phyloP scores from a whole-genome alignment of 2,797 vertebrate species.

The Oreonectes daqikongensis region DNA sequence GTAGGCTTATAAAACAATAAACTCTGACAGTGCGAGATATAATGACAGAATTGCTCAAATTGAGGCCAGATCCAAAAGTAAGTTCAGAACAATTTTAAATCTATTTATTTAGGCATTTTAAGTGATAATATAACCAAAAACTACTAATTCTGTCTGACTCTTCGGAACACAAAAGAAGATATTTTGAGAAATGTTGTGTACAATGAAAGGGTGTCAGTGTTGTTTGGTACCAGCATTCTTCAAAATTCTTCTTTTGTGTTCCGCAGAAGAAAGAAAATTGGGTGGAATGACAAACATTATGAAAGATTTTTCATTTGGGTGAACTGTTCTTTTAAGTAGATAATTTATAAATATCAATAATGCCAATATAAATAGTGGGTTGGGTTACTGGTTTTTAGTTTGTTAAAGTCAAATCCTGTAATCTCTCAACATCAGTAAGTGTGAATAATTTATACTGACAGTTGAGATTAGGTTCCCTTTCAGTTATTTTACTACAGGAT shows the following conservation, averaged over 20 bases:
- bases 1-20: slow-evolving; percentile 76
- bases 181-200: too few species aligned
- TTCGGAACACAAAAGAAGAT: too few species aligned
- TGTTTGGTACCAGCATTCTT: too few species aligned
- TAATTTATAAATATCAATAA: neutral
- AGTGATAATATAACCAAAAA: neutral
- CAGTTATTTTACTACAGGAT: slow-evolving; percentile 2
- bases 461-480: neutral
- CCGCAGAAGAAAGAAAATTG: too few species aligned
- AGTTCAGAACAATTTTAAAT: slow-evolving; percentile 41
- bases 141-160: neutral
- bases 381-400: neutral
- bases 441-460: slow-evolving; percentile 3
- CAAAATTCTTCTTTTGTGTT: too few species aligned
- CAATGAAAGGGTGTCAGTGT: too few species aligned
- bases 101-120: neutral
- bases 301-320: too few species aligned
- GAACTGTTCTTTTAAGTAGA: too few species aligned
- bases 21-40: slow-evolving; percentile 63
- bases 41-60: slow-evolving; percentile 63
- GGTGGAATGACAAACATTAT: too few species aligned
- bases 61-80: slow-evolving; percentile 64
- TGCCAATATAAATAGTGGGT: neutral
- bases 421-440: neutral
- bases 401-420: neutral